These are phyloP conservation scores for Microtus montanus DNA, from an alignment of 2,113 vertebrate species.

Conservation along the genomic window DNA sequence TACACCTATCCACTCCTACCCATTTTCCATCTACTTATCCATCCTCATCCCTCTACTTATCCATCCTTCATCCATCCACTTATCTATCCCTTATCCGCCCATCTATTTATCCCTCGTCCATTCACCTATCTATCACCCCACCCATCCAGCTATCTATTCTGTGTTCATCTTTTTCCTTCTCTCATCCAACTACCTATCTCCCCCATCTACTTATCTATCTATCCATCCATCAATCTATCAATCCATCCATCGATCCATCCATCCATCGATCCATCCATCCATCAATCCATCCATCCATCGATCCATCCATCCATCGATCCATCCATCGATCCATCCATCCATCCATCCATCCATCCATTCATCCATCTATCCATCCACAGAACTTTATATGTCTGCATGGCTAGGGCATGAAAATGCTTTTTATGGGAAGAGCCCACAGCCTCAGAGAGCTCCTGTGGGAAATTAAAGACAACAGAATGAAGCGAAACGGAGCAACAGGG, in stretches of 20 bases:
- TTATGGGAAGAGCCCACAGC: neutral
- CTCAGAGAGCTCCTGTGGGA: neutral
- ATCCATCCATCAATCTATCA: too few relatives aligned
- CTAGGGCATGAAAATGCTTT: neutral
- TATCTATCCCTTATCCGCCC: too few relatives aligned
- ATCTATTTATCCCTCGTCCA: neutral
- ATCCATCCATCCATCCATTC: neutral
- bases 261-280: too few relatives aligned
- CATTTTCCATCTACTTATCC: neutral
- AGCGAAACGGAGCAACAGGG: neutral
- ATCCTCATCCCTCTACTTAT: too few relatives aligned
- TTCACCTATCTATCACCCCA: neutral
- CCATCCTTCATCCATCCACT: too few relatives aligned
- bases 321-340: too few relatives aligned
- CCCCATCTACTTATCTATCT: neutral
- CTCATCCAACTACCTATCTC: too few relatives aligned
- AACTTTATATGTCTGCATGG: neutral
- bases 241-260: too few relatives aligned
- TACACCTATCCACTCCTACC: neutral
- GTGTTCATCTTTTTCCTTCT: neutral
- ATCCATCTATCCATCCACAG: neutral
- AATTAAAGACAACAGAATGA: constrained; percentile 19
- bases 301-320: too few relatives aligned
- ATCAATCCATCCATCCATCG: neutral
- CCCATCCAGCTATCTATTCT: neutral